These are phyloP conservation scores for Athene noctua DNA, from an alignment of 2,113 vertebrate genomes.

Conservation along the genomic window DNA sequence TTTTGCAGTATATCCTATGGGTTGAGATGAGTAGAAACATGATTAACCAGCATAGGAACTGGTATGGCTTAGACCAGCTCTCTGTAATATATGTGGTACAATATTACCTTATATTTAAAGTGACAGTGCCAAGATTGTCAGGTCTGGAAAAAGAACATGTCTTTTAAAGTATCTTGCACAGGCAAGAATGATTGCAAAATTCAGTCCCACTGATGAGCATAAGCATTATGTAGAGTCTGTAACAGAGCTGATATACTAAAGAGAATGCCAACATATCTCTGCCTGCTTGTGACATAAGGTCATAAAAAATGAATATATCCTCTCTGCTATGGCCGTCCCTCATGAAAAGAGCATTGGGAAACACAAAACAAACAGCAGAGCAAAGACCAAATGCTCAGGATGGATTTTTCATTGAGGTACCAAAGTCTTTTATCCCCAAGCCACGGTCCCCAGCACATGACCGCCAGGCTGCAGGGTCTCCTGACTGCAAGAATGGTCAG, in stretches of 20 bases:
- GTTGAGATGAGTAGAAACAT: background rate
- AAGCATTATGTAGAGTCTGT: background rate
- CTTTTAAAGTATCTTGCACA: background rate
- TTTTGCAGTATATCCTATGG: background rate
- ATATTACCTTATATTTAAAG: slow-evolving; percentile 5
- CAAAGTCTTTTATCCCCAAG: background rate
- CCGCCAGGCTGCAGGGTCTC: background rate
- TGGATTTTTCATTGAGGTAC: background rate
- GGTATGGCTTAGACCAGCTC: background rate
- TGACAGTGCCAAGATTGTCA: background rate
- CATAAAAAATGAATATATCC: background rate
- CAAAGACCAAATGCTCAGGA: background rate
- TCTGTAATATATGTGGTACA: background rate
- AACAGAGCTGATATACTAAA: background rate
- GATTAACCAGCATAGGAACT: background rate
- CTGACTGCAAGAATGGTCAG: too few species aligned
- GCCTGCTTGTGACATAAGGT: background rate
- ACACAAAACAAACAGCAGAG: background rate
- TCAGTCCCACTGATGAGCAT: background rate
- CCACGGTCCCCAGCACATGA: rapidly evolving
- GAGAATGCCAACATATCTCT: background rate
- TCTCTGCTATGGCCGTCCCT: background rate
- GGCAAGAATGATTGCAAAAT: background rate
- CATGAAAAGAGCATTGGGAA: background rate
- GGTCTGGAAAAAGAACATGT: background rate